These are phyloP conservation scores for Drosophila flavopinicola DNA, from an alignment of 2,888 invertebrate genomes.

Conservation along the genomic window DNA sequence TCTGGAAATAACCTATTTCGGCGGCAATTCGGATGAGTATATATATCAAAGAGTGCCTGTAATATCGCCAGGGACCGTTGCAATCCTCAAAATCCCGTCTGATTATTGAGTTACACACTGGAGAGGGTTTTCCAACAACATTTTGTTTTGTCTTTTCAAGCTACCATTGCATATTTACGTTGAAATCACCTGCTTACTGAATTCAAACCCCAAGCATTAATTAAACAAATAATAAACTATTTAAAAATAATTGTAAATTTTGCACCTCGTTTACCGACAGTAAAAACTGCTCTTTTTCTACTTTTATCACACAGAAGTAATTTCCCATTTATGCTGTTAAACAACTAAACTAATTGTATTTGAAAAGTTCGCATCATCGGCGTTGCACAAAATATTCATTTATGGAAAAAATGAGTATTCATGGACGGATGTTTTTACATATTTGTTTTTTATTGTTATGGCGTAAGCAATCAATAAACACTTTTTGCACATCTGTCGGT, in stretches of 20 bases:
- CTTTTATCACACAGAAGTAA: not conserved
- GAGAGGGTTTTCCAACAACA: no score
- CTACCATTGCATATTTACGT: not conserved
- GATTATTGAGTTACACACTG: no score
- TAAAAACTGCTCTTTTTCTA: not conserved
- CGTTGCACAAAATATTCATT: not conserved
- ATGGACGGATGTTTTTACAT: not conserved
- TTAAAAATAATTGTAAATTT: conserved; percentile 17
- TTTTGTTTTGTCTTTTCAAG: no score
- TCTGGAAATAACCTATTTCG: no score
- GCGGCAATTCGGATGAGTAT: no score
- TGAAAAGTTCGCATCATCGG: conserved; percentile 13
- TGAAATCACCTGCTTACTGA: conserved; percentile 1
- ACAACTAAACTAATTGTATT: conserved; percentile 40
- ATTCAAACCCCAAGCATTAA: not conserved
- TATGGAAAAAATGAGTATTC: not conserved
- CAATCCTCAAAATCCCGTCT: no score
- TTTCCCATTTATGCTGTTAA: conserved; percentile 3
- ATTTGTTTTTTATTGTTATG: no score
- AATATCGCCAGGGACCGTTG: no score
- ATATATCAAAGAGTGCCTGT: no score
- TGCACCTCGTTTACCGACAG: conserved; percentile 23
- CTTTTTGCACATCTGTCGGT: not conserved
- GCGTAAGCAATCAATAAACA: not conserved
- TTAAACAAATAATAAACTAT: not conserved